Evolutionary conservation across 2,888 invertebrate genomes (phyloP).

Genomic region (Pollenia amentaria): DNA sequence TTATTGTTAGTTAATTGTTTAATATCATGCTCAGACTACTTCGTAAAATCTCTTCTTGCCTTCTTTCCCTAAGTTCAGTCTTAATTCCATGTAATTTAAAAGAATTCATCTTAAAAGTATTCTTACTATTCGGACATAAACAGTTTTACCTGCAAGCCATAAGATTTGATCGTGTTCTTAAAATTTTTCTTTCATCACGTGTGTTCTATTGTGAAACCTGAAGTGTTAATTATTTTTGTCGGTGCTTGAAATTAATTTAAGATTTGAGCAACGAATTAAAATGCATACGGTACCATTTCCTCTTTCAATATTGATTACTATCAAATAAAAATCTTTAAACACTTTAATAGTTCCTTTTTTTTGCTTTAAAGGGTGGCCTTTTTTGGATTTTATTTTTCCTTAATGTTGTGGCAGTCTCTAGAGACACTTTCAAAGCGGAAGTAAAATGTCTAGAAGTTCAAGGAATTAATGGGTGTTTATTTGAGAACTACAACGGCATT

Average conservation of each 20-base stretch:
- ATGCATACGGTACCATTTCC: constrained; percentile 66
- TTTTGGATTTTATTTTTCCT: neutral
- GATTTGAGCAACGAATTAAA: constrained; percentile 64
- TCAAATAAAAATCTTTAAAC: constrained; percentile 49
- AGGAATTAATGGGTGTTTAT: constrained; percentile 60
- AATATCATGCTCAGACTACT: no score
- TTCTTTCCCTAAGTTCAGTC: no score
- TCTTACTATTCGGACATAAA: no score
- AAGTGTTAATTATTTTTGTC: constrained; percentile 39
- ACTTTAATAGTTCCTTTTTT: constrained; percentile 34
- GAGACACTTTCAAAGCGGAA: constrained; percentile 53
- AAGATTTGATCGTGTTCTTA: neutral
- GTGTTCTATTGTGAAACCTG: constrained; percentile 16
- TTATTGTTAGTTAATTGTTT: no score
- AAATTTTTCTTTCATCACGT: neutral
- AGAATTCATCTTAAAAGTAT: no score
- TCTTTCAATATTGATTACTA: constrained; percentile 43
- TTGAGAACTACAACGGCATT: neutral
- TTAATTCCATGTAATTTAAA: no score
- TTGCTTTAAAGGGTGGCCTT: constrained; percentile 14
- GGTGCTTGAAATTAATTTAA: constrained; percentile 33
- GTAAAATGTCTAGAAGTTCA: constrained; percentile 50
- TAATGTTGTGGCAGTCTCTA: neutral
- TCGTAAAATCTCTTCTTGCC: no score
- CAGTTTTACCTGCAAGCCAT: neutral